These are phyloP conservation scores for Oreochromis niloticus DNA, from an alignment of 2,113 vertebrate species.

Conservation along the genomic window DNA sequence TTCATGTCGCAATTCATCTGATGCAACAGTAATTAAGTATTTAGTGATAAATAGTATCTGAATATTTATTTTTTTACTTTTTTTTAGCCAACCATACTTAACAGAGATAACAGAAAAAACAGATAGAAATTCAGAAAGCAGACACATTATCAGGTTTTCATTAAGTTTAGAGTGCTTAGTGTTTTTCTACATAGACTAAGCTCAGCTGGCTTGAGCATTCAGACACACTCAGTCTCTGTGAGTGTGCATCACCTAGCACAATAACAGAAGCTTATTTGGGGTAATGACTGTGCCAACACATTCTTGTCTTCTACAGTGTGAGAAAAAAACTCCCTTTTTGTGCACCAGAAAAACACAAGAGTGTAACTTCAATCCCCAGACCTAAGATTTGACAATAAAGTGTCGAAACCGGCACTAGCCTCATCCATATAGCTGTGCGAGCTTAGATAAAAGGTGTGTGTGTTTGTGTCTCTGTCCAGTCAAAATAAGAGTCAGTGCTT, in stretches of 20 bases:
- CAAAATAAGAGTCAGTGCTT: not conserved
- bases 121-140: not conserved
- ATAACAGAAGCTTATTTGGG: slow-evolving; percentile 30
- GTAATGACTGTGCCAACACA: slow-evolving; percentile 33
- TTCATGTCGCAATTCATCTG: not conserved
- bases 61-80: rapidly evolving
- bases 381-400: slow-evolving; percentile 46
- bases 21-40: not conserved
- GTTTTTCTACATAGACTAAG: not conserved
- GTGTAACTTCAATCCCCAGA: not conserved
- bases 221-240: not conserved
- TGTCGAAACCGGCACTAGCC: slow-evolving; percentile 23
- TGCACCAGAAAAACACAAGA: not conserved
- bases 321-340: slow-evolving; percentile 19
- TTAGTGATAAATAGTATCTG: not conserved
- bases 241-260: not conserved
- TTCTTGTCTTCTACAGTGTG: slow-evolving; percentile 19
- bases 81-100: not conserved
- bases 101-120: not conserved
- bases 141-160: not conserved
- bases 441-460: slow-evolving; percentile 49
- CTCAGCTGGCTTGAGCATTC: not conserved
- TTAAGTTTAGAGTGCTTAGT: not conserved
- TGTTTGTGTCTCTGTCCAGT: not conserved
- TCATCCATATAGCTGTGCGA: slow-evolving; percentile 13